Conservation (phyloP, 2,888 invertebrate genomes). For the Zaprionus bogoriensis region DNA sequence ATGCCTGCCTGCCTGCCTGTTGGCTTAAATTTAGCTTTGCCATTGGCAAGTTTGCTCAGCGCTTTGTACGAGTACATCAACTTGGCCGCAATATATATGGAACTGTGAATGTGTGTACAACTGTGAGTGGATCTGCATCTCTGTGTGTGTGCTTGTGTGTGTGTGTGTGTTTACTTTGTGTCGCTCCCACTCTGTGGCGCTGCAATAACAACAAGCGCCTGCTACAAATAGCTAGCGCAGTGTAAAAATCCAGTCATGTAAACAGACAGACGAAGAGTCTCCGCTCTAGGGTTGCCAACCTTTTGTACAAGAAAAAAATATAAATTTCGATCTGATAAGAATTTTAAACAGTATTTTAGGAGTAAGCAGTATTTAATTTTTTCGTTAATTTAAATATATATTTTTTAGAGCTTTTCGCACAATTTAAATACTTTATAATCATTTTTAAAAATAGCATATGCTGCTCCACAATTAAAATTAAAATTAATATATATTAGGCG, state of each 20-base stretch:
- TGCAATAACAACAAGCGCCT: conserved; percentile 33
- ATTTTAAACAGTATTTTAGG: too few species aligned
- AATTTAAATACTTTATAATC: too few species aligned
- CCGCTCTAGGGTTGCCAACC: too few species aligned
- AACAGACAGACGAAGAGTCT: conserved; percentile 28
- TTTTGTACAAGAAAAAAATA: too few species aligned
- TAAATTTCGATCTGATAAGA: too few species aligned
- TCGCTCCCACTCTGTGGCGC: background rate
- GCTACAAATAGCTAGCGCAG: conserved; percentile 62
- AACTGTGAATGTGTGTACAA: conserved; percentile 6
- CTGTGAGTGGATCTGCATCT: background rate
- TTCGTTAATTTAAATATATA: too few species aligned
- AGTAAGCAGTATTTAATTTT: too few species aligned
- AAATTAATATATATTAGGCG: too few species aligned
- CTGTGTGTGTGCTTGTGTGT: background rate
- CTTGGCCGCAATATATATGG: conserved; percentile 28
- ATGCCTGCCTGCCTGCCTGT: conserved; percentile 26
- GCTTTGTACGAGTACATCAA: conserved; percentile 53
- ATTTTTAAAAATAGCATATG: too few species aligned
- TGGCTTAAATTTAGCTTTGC: conserved; percentile 62
- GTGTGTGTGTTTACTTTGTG: conserved; percentile 26
- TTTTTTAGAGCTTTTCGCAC: too few species aligned
- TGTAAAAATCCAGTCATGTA: conserved; percentile 69
- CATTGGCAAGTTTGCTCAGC: conserved; percentile 59
- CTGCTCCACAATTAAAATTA: too few species aligned